These are phyloP conservation scores for Trilocha varians DNA, from an alignment of 2,888 invertebrate species.

Conservation along the genomic window DNA sequence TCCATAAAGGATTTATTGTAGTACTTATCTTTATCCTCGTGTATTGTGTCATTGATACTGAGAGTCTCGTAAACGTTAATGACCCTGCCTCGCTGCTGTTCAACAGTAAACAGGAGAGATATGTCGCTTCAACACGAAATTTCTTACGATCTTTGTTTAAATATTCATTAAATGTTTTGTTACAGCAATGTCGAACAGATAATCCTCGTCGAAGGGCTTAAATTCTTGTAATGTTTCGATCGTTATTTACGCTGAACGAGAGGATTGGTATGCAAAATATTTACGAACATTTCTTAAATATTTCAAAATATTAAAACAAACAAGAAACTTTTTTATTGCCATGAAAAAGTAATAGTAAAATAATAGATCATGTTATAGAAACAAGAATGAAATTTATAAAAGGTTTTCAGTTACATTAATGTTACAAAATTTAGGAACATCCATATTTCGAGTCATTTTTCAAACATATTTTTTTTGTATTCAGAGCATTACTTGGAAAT, in stretches of 20 bases:
- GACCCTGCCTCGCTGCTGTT: constrained; percentile 3
- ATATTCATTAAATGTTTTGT: neutral
- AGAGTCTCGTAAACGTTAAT: constrained; percentile 47
- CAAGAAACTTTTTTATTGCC: too few species aligned
- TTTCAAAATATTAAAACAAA: too few species aligned
- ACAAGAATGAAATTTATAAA: too few species aligned
- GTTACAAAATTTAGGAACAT: too few species aligned
- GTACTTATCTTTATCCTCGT: constrained; percentile 22
- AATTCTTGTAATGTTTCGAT: neutral
- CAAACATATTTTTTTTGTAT: too few species aligned
- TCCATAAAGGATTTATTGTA: constrained; percentile 30
- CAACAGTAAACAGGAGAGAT: neutral
- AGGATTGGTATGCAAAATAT: neutral
- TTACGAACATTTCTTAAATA: too few species aligned
- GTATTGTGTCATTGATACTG: constrained; percentile 32
- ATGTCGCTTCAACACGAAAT: neutral
- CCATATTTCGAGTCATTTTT: too few species aligned
- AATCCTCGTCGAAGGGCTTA: neutral
- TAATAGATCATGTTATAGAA: too few species aligned
- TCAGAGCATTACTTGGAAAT: too few species aligned
- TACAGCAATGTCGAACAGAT: neutral
- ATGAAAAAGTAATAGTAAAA: too few species aligned
- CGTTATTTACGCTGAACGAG: neutral
- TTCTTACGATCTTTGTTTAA: neutral
- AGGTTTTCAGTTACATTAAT: too few species aligned